These are phyloP conservation scores for Clitarchus hookeri DNA, from an alignment of 2,888 invertebrate genomes.

Conservation along the genomic window DNA sequence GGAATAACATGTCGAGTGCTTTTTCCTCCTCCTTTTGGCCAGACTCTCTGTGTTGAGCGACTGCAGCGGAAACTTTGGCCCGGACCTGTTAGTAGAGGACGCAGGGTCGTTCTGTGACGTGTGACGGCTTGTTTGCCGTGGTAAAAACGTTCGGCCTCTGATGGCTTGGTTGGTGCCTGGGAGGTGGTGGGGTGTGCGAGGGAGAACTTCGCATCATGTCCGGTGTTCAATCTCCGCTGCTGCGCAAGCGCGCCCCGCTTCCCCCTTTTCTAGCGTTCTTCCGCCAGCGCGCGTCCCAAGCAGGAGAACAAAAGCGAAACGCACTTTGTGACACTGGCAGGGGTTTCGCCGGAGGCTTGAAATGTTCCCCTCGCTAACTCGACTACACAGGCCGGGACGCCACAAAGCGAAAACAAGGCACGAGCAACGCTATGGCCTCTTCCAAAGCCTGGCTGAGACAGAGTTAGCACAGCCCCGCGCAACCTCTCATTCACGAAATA, in stretches of 20 bases:
- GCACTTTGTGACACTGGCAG: slow-evolving; percentile 3
- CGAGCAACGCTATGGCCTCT: background rate
- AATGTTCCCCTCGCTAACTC: background rate
- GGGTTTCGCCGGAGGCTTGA: background rate
- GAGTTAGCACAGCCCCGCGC: background rate
- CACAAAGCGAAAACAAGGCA: slow-evolving; percentile 4
- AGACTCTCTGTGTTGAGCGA: background rate
- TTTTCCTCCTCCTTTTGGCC: background rate
- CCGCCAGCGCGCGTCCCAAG: background rate
- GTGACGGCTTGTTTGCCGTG: background rate
- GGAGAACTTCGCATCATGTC: background rate
- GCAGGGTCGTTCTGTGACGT: background rate
- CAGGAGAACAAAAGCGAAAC: background rate
- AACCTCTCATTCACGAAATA: background rate
- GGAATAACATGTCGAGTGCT: background rate
- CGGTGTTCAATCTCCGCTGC: background rate
- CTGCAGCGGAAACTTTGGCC: background rate
- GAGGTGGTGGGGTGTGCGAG: background rate
- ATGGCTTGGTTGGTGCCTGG: no score
- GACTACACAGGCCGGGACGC: background rate
- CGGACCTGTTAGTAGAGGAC: background rate
- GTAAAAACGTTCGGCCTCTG: background rate
- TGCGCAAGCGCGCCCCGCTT: background rate
- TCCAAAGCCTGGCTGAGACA: background rate
- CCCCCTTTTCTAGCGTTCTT: background rate